Percentiles rank a stretch among this genome's conserved stretches.
Conservation (phyloP, 2,797 vertebrate genomes). For the Cirrhinus mrigala region DNA sequence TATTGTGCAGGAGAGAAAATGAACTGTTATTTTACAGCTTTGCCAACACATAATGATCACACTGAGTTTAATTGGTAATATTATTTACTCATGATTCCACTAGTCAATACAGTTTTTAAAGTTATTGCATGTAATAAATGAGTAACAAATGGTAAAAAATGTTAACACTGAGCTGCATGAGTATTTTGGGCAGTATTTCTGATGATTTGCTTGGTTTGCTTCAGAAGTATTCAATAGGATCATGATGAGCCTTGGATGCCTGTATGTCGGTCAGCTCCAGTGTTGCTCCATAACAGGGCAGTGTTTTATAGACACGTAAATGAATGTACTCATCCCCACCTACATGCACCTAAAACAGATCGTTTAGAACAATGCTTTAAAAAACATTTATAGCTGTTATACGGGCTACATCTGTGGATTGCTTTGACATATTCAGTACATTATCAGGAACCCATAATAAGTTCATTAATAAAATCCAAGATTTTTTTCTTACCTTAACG, state of each 20-base stretch:
- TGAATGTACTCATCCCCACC: conserved; percentile 76
- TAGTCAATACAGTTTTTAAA: background rate
- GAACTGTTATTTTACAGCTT: background rate
- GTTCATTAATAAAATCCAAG: background rate
- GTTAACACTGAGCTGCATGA: no score
- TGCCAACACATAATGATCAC: background rate
- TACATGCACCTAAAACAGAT: conserved; percentile 77
- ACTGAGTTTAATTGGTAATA: background rate
- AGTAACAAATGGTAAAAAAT: background rate
- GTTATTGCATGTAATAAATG: no score
- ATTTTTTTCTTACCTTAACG: conserved; percentile 46
- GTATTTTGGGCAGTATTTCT: background rate
- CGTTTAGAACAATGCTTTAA: background rate
- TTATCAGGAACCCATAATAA: background rate
- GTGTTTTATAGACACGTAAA: conserved; percentile 74
- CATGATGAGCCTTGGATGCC: conserved; percentile 72
- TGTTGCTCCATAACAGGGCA: conserved; percentile 63
- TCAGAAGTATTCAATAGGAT: conserved; percentile 72
- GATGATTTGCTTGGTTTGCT: conserved; percentile 5
- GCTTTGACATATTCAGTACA: background rate
- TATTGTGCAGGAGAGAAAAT: background rate
- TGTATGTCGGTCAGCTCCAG: conserved; percentile 72
- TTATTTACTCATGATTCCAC: background rate
- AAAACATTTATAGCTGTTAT: background rate
- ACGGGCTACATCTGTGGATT: background rate